Evolutionary conservation across 2,797 vertebrate genomes (phyloP).

Genomic region (Heliangelus exortis): DNA sequence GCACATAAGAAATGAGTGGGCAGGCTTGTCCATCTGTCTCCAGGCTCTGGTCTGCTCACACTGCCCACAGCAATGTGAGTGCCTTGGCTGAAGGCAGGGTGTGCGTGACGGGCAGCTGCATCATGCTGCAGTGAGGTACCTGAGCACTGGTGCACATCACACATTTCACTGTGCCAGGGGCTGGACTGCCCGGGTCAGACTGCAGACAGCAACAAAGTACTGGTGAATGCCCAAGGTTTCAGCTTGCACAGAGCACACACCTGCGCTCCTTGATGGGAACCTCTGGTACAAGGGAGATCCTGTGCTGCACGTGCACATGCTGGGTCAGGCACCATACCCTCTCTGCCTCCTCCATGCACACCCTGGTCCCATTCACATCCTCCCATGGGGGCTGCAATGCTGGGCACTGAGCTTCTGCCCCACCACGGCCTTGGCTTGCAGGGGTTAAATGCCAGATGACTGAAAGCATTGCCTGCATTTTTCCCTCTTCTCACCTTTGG

Average conservation of each 20-base stretch:
- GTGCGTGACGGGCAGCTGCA: not conserved
- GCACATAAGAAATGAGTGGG: not conserved
- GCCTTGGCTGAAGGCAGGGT: not conserved
- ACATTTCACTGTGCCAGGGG: not conserved
- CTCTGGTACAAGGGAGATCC: not conserved
- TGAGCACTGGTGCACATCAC: fast-evolving
- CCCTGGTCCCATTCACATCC: not conserved
- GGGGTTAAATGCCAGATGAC: not conserved
- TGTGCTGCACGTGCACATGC: fast-evolving
- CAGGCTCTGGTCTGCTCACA: not conserved
- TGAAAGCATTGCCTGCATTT: not conserved
- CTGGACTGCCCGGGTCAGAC: no score
- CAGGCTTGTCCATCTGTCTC: not conserved
- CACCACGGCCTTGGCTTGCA: not conserved
- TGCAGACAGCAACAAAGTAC: no score
- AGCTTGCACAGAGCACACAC: not conserved
- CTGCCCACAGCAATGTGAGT: not conserved
- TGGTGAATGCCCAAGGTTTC: no score
- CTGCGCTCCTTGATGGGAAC: fast-evolving
- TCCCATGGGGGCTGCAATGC: not conserved
- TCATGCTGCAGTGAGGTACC: fast-evolving
- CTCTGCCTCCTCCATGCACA: not conserved
- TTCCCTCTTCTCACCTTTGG: not conserved
- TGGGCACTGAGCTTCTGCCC: not conserved
- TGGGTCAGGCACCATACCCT: fast-evolving